Evolutionary conservation across 2,797 vertebrate genomes (phyloP).

Genomic region (Antrozous pallidus): DNA sequence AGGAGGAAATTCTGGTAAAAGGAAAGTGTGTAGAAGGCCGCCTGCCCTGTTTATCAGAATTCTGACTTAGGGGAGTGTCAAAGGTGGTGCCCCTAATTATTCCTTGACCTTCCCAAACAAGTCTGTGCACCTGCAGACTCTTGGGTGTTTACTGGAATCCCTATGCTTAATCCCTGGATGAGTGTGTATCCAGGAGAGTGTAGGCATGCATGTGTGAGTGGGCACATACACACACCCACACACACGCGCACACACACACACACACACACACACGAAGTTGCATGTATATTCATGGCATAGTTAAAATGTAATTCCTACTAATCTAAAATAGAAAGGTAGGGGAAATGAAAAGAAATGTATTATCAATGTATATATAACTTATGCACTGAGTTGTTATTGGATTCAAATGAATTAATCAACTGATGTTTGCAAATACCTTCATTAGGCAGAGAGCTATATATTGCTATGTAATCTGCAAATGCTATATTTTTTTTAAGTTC

Average conservation of each 20-base stretch:
- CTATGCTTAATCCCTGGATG: no score
- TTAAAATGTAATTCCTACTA: not conserved
- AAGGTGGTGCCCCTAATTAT: no score
- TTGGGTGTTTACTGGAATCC: no score
- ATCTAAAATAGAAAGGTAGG: not conserved
- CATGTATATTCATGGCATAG: not conserved
- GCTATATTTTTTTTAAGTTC: not conserved
- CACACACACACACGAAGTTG: not conserved
- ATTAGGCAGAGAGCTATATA: not conserved
- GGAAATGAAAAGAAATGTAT: not conserved
- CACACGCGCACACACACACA: no score
- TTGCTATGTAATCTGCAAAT: not conserved
- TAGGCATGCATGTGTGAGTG: no score
- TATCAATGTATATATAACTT: not conserved
- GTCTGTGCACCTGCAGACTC: no score
- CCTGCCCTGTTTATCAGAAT: no score
- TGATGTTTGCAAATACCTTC: not conserved
- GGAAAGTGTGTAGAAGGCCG: no score
- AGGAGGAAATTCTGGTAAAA: no score
- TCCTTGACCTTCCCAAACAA: no score
- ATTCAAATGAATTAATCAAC: not conserved
- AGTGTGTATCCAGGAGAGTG: not conserved
- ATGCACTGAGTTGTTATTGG: not conserved
- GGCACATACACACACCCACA: no score
- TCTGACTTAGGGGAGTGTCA: no score